Percentiles rank a stretch among this genome's conserved stretches.
Conservation (phyloP, 2,797 vertebrate species). For the Siniperca scherzeri region DNA sequence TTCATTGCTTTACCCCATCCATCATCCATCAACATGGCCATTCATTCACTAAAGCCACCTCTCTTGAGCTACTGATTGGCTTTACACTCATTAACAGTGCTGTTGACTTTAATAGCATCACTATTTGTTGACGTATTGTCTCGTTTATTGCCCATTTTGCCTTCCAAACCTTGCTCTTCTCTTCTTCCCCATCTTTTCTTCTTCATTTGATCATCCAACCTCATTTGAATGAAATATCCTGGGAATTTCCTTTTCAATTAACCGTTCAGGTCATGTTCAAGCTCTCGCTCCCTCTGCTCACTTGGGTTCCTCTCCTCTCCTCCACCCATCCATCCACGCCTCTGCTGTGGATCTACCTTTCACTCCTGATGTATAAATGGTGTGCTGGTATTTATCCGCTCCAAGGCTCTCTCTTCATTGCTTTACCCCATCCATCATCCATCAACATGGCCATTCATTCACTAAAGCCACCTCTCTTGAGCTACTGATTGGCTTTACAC, state of each 20-base stretch:
- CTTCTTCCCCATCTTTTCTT: constrained; percentile 24
- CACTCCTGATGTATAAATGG: constrained; percentile 60
- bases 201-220: constrained; percentile 52
- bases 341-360: constrained; percentile 60
- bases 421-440: constrained; percentile 32
- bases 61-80: constrained; percentile 28
- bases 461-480: constrained; percentile 18
- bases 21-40: constrained; percentile 10
- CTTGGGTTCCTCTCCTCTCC: constrained; percentile 59
- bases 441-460: not conserved
- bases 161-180: constrained; percentile 25
- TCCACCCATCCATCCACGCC: constrained; percentile 69
- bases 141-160: constrained; percentile 32
- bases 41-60: constrained; percentile 14
- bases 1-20: constrained; percentile 11
- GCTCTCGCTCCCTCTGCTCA: constrained; percentile 60
- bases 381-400: constrained; percentile 46
- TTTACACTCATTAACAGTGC: constrained; percentile 35
- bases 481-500: constrained; percentile 30
- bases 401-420: constrained; percentile 5
- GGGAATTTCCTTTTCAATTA: constrained; percentile 78
- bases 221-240: constrained; percentile 76
- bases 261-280: constrained; percentile 75
- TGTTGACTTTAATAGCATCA: constrained; percentile 26
- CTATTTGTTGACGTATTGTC: constrained; percentile 16